Percentiles rank a stretch among this genome's conserved stretches.
These are phyloP conservation scores for Luehdorfia chinensis DNA, from an alignment of 1,140 invertebrate species.

Conservation along the genomic window DNA sequence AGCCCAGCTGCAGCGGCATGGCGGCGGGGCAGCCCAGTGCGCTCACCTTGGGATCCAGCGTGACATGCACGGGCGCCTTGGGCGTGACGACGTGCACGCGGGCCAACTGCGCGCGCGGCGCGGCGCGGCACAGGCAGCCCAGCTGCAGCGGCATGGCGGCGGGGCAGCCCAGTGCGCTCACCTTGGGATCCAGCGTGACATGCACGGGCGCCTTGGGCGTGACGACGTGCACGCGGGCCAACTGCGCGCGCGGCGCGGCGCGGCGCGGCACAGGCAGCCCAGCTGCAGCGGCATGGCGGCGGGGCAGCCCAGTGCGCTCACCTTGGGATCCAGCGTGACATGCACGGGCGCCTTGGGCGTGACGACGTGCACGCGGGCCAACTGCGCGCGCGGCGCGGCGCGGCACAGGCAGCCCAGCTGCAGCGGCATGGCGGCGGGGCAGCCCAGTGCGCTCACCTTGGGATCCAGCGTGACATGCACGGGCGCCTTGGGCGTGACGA, in stretches of 20 bases:
- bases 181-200: constrained; percentile 90
- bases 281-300: constrained; percentile 95
- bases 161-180: constrained; percentile 78
- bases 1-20: constrained; percentile 94
- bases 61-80: constrained; percentile 94
- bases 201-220: constrained; percentile 94
- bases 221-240: constrained; percentile 95
- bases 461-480: constrained; percentile 93
- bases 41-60: constrained; percentile 86
- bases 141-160: constrained; percentile 95
- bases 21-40: constrained; percentile 79
- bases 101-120: constrained; percentile 92
- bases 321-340: constrained; percentile 91
- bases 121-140: constrained; percentile 87
- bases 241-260: constrained; percentile 86
- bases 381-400: constrained; percentile 81
- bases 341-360: constrained; percentile 50
- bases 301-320: constrained; percentile 78
- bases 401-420: constrained; percentile 85
- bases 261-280: constrained; percentile 88
- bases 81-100: constrained; percentile 94
- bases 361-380: constrained; percentile 88
- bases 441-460: constrained; percentile 79
- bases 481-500: constrained; percentile 94
- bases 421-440: constrained; percentile 90